These are phyloP conservation scores for Artibeus lituratus DNA, from an alignment of 2,797 vertebrate genomes.

Conservation along the genomic window DNA sequence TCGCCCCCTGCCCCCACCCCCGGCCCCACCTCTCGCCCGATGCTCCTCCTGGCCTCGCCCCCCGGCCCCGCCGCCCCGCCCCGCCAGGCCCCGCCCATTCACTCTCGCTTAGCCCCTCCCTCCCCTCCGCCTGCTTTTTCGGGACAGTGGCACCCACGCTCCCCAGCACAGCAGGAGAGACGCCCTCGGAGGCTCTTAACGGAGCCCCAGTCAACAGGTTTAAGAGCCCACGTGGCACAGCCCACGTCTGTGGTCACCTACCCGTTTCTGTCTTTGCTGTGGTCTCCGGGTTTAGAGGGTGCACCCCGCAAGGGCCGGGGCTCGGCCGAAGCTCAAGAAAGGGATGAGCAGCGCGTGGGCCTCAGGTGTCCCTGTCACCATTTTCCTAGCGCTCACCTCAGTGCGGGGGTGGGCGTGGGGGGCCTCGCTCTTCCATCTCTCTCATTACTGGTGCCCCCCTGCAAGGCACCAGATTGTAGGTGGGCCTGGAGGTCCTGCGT, in stretches of 20 bases:
- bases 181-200: not conserved
- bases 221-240: not conserved
- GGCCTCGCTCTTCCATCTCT: too few relatives aligned
- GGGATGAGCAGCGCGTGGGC: not conserved
- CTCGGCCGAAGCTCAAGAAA: too few relatives aligned
- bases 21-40: too few relatives aligned
- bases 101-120: too few relatives aligned
- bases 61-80: not conserved
- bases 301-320: too few relatives aligned
- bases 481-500: not conserved
- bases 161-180: not conserved
- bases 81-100: not conserved
- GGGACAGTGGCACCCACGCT: not conserved
- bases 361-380: fast-evolving
- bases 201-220: not conserved
- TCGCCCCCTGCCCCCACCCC: fast-evolving
- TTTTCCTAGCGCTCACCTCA: not conserved
- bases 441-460: too few relatives aligned
- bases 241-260: not conserved
- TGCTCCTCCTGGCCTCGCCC: too few relatives aligned
- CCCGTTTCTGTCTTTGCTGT: too few relatives aligned
- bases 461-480: too few relatives aligned
- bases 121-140: too few relatives aligned
- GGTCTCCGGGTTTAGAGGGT: not conserved
- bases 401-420: not conserved